These are phyloP conservation scores for Gastrophysa polygoni DNA, from an alignment of 2,888 invertebrate species.

Conservation along the genomic window DNA sequence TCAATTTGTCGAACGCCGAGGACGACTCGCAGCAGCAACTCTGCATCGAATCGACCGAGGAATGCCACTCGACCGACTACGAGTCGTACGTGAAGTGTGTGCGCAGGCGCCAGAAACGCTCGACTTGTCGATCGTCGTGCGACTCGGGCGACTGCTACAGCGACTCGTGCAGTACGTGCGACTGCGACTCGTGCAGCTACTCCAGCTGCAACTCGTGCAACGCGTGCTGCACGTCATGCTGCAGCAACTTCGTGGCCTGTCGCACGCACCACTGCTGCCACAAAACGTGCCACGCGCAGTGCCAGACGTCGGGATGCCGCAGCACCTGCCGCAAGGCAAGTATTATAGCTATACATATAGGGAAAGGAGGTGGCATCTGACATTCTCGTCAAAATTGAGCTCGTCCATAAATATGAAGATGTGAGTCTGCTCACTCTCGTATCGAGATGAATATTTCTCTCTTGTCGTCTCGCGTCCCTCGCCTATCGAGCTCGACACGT, in stretches of 20 bases:
- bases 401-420: no score
- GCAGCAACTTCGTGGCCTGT: conserved; percentile 43
- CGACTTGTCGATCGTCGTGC: conserved; percentile 31
- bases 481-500: no score
- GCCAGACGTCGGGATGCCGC: conserved; percentile 50
- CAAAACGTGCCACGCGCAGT: conserved; percentile 53
- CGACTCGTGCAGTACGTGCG: conserved; percentile 48
- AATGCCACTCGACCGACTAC: conserved; percentile 50
- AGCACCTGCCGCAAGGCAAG: conserved; percentile 49
- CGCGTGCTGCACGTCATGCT: conserved; percentile 45
- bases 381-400: no score
- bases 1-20: background rate
- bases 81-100: conserved; percentile 51
- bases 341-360: no score
- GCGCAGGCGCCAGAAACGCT: conserved; percentile 45
- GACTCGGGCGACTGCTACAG: conserved; percentile 39
- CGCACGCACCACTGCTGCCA: conserved; percentile 54
- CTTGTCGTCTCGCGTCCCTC: no score
- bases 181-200: conserved; percentile 49
- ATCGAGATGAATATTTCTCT: no score
- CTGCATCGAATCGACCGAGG: conserved; percentile 29
- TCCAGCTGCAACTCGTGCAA: conserved; percentile 37
- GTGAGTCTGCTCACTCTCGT: no score
- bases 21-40: background rate
- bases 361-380: no score